phyloP scores from a whole-genome alignment of 1,140 invertebrate species.

The Diorhabda sublineata region DNA sequence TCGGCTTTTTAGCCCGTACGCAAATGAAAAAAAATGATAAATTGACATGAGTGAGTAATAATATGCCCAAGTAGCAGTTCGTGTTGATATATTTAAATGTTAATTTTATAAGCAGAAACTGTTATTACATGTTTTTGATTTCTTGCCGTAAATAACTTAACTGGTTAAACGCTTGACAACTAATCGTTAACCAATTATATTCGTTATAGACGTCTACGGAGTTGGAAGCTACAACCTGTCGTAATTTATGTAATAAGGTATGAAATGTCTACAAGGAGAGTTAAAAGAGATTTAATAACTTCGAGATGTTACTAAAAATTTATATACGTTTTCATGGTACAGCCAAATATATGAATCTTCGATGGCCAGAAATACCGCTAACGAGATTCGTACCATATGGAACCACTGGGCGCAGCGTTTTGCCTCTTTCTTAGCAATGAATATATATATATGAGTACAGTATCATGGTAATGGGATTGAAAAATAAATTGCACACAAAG shows the following conservation, averaged over 20 bases:
- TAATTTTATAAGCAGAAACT: constrained; percentile 23
- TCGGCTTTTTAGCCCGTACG: constrained; percentile 14
- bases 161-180: constrained; percentile 22
- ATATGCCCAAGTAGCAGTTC: constrained; percentile 28
- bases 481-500: no score
- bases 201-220: constrained; percentile 10
- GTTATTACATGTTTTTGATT: constrained; percentile 35
- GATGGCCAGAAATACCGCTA: no score
- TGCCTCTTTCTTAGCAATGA: no score
- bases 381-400: no score
- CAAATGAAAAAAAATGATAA: constrained; percentile 23
- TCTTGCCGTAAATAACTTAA: constrained; percentile 29
- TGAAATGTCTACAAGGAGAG: neutral
- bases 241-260: constrained; percentile 1
- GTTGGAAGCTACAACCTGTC: constrained; percentile 8
- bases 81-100: constrained; percentile 28
- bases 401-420: no score
- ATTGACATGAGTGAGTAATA: constrained; percentile 29
- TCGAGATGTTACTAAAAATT: no score
- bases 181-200: constrained; percentile 23
- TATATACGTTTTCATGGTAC: no score
- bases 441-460: no score
- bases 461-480: no score
- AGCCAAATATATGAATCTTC: no score
- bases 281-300: neutral